Conservation (phyloP, 2,797 vertebrate species). For the Gouania willdenowi region DNA sequence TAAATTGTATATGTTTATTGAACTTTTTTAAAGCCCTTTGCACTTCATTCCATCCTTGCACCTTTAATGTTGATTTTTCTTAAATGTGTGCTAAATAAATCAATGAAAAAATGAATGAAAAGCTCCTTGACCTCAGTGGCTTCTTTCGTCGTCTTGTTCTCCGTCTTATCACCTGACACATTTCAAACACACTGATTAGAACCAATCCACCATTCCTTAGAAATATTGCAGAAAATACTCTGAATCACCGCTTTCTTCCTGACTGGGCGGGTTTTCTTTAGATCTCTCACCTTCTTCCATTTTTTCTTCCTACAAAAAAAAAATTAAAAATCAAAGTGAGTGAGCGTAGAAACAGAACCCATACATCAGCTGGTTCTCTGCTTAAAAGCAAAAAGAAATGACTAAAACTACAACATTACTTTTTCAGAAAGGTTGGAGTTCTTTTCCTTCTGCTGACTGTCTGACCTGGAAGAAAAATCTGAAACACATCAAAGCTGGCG, state of each 20-base stretch:
- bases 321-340: no score
- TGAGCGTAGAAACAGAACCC: no score
- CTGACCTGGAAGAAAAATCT: constrained; percentile 50
- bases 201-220: neutral
- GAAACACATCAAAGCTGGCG: no score
- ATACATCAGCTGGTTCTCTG: no score
- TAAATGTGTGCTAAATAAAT: no score
- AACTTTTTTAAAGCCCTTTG: no score
- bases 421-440: constrained; percentile 54
- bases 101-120: no score
- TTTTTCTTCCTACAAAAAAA: constrained; percentile 57
- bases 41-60: no score
- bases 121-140: constrained; percentile 28
- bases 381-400: constrained; percentile 1
- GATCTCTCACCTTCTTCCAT: constrained; percentile 42
- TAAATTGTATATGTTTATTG: no score
- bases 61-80: no score
- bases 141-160: constrained; percentile 27
- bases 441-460: constrained; percentile 59
- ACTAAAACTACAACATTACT: constrained; percentile 27
- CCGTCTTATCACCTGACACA: constrained; percentile 43
- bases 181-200: neutral
- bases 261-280: constrained; percentile 49
- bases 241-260: constrained; percentile 31
- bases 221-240: neutral